Evolutionary conservation across 2,113 vertebrate genomes (phyloP).

Genomic region (Varanus komodoensis): DNA sequence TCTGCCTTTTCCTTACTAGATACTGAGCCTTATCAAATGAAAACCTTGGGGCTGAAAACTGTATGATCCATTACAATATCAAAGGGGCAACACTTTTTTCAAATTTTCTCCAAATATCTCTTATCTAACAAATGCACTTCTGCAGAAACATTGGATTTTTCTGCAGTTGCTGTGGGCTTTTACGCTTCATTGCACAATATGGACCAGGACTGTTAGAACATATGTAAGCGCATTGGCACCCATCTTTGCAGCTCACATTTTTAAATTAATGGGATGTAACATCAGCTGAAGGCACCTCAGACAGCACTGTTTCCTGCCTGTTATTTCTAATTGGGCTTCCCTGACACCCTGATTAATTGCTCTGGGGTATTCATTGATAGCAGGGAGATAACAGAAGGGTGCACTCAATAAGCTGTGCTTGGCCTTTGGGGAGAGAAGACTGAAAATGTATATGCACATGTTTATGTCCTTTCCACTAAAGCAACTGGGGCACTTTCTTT

Average conservation of each 20-base stretch:
- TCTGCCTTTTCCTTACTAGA: not conserved
- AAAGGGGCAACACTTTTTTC: not conserved
- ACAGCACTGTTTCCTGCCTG: not conserved
- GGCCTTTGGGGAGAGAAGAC: constrained; percentile 1
- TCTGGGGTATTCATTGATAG: not conserved
- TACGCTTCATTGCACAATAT: not conserved
- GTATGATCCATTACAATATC: constrained; percentile 1
- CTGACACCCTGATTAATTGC: not conserved
- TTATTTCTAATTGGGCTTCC: constrained; percentile 20
- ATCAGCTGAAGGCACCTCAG: not conserved
- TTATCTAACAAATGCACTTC: not conserved
- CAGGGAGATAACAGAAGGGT: not conserved
- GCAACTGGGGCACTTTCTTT: not conserved
- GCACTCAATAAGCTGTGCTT: not conserved
- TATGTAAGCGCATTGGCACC: not conserved
- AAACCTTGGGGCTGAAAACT: not conserved
- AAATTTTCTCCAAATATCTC: not conserved
- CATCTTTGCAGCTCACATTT: constrained; percentile 11
- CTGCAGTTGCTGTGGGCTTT: not conserved
- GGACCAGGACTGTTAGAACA: not conserved
- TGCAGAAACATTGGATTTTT: not conserved
- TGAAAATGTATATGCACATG: constrained; percentile 13
- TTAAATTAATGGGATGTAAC: not conserved
- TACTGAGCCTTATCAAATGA: not conserved
- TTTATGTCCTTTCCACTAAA: not conserved